These are phyloP conservation scores for Lasioglossum lativentre DNA, from an alignment of 2,888 invertebrate genomes.

Conservation along the genomic window DNA sequence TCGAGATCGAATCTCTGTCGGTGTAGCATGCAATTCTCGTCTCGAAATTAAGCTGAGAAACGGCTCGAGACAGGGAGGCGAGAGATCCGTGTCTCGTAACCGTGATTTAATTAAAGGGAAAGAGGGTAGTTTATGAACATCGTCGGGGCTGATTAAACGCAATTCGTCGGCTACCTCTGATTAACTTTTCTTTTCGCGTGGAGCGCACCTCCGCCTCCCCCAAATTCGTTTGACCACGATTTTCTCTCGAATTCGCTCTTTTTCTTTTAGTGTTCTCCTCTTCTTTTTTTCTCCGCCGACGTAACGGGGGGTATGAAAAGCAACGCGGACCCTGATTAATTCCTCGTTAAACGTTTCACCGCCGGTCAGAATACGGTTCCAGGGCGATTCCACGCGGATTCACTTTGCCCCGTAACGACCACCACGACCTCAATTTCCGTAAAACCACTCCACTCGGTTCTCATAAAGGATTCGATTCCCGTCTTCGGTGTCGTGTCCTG, in stretches of 20 bases:
- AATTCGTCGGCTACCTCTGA: neutral
- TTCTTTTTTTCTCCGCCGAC: too few species aligned
- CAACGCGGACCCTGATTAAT: conserved; percentile 31
- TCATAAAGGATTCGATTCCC: conserved; percentile 38
- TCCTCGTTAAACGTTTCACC: conserved; percentile 11
- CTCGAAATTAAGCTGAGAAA: neutral
- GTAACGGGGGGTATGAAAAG: neutral
- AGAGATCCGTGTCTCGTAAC: neutral
- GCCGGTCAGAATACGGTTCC: conserved; percentile 18
- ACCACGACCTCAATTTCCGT: conserved; percentile 50
- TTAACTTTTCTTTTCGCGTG: conserved; percentile 6
- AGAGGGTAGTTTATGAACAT: conserved; percentile 8
- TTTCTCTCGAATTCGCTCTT: neutral
- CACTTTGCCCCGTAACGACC: conserved; percentile 50
- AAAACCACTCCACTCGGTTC: conserved; percentile 32
- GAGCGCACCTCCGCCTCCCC: neutral
- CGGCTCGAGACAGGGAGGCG: neutral
- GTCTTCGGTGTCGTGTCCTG: conserved; percentile 14
- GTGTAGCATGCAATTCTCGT: neutral
- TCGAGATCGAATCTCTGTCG: neutral
- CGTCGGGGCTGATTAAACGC: conserved; percentile 5
- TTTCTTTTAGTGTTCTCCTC: neutral
- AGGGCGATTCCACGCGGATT: conserved; percentile 40
- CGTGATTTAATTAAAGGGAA: conserved; percentile 5
- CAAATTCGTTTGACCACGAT: neutral